These are phyloP conservation scores for Deroplatys truncata DNA, from an alignment of 2,888 invertebrate genomes.

Conservation along the genomic window DNA sequence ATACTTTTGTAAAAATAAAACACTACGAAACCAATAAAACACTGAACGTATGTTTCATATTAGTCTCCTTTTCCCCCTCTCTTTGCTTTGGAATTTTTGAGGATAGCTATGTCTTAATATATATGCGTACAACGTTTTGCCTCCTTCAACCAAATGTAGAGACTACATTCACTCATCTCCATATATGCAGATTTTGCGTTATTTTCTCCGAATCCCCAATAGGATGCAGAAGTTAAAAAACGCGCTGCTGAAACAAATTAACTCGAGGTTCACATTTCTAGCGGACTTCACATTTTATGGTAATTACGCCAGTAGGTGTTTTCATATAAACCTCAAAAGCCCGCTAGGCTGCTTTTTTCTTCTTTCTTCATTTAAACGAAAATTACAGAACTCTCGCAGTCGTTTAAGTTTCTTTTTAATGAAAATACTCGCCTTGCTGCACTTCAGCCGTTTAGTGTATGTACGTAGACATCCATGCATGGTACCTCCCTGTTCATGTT, in stretches of 20 bases:
- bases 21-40: too few relatives aligned
- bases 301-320: neutral
- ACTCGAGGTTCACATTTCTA: neutral
- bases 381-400: neutral
- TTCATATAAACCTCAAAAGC: neutral
- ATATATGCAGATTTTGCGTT: too few relatives aligned
- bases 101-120: too few relatives aligned
- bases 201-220: too few relatives aligned
- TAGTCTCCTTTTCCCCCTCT: too few relatives aligned
- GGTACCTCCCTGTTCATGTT: neutral
- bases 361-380: neutral
- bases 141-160: too few relatives aligned
- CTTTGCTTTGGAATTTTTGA: too few relatives aligned
- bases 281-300: neutral
- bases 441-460: neutral
- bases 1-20: too few relatives aligned
- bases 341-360: neutral
- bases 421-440: neutral
- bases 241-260: neutral
- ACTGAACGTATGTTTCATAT: too few relatives aligned
- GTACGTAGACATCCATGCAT: neutral
- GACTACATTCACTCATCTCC: too few relatives aligned
- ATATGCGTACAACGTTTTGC: too few relatives aligned
- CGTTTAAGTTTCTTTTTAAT: neutral
- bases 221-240: too few relatives aligned